phyloP scores from a whole-genome alignment of 2,113 vertebrate species.

The Mormyrus iriodes region DNA sequence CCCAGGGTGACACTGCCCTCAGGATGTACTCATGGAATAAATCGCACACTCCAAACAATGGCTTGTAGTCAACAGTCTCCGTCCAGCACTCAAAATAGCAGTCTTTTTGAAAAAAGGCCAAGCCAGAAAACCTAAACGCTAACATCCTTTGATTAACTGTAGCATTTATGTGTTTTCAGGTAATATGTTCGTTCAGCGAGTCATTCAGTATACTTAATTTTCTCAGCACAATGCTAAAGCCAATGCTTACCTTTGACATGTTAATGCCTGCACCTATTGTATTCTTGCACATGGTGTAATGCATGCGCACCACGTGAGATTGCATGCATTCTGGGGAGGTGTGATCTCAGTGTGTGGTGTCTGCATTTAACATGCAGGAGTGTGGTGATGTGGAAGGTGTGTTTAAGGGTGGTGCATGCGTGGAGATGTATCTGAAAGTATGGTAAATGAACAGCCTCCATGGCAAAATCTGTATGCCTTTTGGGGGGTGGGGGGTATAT shows the following conservation, averaged over 20 bases:
- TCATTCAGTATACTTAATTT: not conserved
- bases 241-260: not conserved
- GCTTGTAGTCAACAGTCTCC: not conserved
- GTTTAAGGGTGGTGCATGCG: not conserved
- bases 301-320: not conserved
- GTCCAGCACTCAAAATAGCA: not conserved
- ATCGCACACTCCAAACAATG: not conserved
- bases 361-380: not conserved
- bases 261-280: not conserved
- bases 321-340: not conserved
- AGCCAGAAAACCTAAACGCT: not conserved
- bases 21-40: not conserved
- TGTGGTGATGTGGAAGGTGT: not conserved
- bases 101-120: not conserved
- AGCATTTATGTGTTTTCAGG: not conserved
- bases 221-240: not conserved
- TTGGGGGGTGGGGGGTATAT: conserved; percentile 39
- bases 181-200: not conserved
- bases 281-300: not conserved
- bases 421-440: not conserved
- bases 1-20: not conserved
- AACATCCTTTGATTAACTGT: not conserved
- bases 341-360: not conserved
- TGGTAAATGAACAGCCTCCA: no score
- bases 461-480: conserved; percentile 31